Evolutionary conservation across 2,888 invertebrate genomes (phyloP).

Genomic region (Tetragonula carbonaria): DNA sequence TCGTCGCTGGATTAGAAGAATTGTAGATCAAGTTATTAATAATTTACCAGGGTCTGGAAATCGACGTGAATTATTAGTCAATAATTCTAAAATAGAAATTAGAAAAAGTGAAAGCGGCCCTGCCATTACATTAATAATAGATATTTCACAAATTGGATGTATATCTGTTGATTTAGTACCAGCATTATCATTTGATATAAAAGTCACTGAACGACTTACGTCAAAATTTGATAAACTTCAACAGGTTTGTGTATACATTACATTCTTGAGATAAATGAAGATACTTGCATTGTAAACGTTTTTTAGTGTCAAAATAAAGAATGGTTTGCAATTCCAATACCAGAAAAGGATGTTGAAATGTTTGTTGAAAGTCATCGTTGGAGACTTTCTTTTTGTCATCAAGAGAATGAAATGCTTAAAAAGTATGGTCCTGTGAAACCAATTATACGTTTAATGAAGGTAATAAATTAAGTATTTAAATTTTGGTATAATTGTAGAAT

Average conservation of each 20-base stretch:
- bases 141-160: slow-evolving; percentile 68
- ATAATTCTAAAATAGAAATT: slow-evolving; percentile 76
- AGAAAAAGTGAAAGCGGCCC: slow-evolving; percentile 85
- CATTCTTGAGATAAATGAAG: background rate
- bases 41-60: slow-evolving; percentile 2
- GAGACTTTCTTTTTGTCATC: slow-evolving; percentile 86
- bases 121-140: slow-evolving; percentile 85
- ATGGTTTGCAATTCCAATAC: slow-evolving; percentile 86
- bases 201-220: background rate
- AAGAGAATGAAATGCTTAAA: slow-evolving; percentile 85
- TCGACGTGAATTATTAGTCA: background rate
- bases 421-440: slow-evolving; percentile 76
- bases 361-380: slow-evolving; percentile 81
- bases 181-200: slow-evolving; percentile 25
- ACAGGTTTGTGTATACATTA: slow-evolving; percentile 1
- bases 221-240: background rate
- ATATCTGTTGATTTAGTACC: slow-evolving; percentile 86
- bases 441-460: slow-evolving; percentile 75
- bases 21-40: slow-evolving; percentile 83
- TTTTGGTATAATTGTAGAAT: background rate
- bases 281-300: background rate
- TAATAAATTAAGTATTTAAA: background rate
- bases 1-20: slow-evolving; percentile 85
- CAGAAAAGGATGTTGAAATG: slow-evolving; percentile 17
- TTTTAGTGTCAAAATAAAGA: slow-evolving; percentile 67